Conservation (phyloP, 2,888 invertebrate genomes). For the Chrysolina americana region DNA sequence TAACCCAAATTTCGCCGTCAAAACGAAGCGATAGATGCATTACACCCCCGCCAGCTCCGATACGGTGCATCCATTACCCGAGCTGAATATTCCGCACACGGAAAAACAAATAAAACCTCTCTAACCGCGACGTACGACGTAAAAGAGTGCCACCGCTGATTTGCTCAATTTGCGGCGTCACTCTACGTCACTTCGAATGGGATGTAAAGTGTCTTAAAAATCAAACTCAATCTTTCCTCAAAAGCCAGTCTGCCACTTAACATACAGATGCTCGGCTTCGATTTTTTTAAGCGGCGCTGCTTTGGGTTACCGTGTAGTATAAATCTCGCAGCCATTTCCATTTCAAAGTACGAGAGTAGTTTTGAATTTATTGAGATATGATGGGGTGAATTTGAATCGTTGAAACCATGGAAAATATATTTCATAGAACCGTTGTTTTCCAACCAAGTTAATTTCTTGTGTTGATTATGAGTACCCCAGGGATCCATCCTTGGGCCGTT, state of each 20-base stretch:
- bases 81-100: not conserved
- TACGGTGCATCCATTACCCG: constrained; percentile 4
- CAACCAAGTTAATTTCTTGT: too few relatives aligned
- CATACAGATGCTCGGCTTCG: constrained; percentile 53
- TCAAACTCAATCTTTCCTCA: constrained; percentile 68
- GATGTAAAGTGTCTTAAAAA: constrained; percentile 69
- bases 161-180: constrained; percentile 69
- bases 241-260: constrained; percentile 60
- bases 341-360: constrained; percentile 17
- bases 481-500: too few relatives aligned
- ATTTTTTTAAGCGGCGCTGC: constrained; percentile 21
- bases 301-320: constrained; percentile 5
- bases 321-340: constrained; percentile 21
- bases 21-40: not conserved
- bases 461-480: too few relatives aligned
- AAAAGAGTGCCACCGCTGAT: constrained; percentile 63
- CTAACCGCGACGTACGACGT: not conserved
- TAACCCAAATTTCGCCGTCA: not conserved
- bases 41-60: not conserved
- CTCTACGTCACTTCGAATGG: constrained; percentile 67
- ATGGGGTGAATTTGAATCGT: too few relatives aligned
- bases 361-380: not conserved
- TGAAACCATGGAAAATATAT: too few relatives aligned
- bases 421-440: too few relatives aligned
- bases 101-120: constrained; percentile 15